Evolutionary conservation across 2,888 invertebrate species (phyloP).

Genomic region (Fabriciana adippe): DNA sequence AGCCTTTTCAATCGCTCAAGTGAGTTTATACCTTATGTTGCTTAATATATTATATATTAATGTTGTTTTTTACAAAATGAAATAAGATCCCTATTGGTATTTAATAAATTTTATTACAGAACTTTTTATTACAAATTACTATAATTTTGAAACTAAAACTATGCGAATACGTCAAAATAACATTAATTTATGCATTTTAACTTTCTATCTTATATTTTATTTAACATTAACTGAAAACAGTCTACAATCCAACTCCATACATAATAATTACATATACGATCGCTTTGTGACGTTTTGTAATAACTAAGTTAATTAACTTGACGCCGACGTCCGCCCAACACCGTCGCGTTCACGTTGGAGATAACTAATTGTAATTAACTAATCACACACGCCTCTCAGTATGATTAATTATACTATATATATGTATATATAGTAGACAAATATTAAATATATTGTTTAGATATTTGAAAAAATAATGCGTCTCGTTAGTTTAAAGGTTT

Average conservation of each 20-base stretch:
- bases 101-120: background rate
- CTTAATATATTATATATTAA: background rate
- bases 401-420: slow-evolving; percentile 37
- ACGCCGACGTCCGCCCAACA: slow-evolving; percentile 39
- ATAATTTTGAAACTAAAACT: background rate
- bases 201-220: background rate
- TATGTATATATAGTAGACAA: slow-evolving; percentile 1
- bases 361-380: slow-evolving; percentile 46
- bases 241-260: slow-evolving; percentile 1
- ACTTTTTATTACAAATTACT: background rate
- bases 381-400: slow-evolving; percentile 40
- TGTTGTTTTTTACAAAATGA: background rate
- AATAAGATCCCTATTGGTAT: no score
- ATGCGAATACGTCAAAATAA: background rate
- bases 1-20: no score
- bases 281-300: slow-evolving; percentile 52
- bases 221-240: slow-evolving; percentile 1
- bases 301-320: slow-evolving; percentile 63
- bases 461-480: background rate
- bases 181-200: background rate
- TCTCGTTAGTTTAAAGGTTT: background rate
- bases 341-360: slow-evolving; percentile 39
- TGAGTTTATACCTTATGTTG: slow-evolving; percentile 4
- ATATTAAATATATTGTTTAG: no score
- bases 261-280: slow-evolving; percentile 17